These are phyloP conservation scores for Ruditapes philippinarum DNA, from an alignment of 1,140 invertebrate species.

Conservation along the genomic window DNA sequence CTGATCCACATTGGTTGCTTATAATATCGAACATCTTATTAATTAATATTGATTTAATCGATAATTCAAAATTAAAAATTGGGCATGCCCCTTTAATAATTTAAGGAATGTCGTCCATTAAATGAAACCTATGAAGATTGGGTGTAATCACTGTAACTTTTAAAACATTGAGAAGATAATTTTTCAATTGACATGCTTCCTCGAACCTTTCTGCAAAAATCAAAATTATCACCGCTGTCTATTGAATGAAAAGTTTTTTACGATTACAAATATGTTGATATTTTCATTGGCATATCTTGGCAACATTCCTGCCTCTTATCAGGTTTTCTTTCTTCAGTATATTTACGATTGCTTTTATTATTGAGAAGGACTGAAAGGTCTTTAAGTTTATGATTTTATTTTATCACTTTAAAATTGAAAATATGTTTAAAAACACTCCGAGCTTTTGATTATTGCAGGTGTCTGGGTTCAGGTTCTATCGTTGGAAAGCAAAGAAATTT, in stretches of 20 bases:
- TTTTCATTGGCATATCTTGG: conserved; percentile 13
- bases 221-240: not conserved
- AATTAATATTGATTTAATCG: too few relatives aligned
- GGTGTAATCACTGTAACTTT: too few relatives aligned
- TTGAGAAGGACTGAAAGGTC: not conserved
- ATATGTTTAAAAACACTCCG: conserved; percentile 17
- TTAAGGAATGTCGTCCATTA: too few relatives aligned
- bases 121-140: too few relatives aligned
- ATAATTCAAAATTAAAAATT: too few relatives aligned
- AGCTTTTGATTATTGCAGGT: conserved; percentile 2
- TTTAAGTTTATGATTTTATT: not conserved
- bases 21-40: too few relatives aligned
- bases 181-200: too few relatives aligned
- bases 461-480: not conserved
- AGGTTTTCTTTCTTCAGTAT: not conserved
- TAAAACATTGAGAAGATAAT: too few relatives aligned
- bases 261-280: not conserved
- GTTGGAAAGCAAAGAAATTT: not conserved
- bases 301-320: not conserved
- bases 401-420: conserved; percentile 29
- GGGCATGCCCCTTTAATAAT: too few relatives aligned
- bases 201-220: too few relatives aligned
- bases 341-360: not conserved
- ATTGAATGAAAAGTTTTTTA: not conserved
- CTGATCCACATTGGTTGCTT: too few relatives aligned